phyloP scores from a whole-genome alignment of 2,113 vertebrate species.

The Crocuta crocuta region DNA sequence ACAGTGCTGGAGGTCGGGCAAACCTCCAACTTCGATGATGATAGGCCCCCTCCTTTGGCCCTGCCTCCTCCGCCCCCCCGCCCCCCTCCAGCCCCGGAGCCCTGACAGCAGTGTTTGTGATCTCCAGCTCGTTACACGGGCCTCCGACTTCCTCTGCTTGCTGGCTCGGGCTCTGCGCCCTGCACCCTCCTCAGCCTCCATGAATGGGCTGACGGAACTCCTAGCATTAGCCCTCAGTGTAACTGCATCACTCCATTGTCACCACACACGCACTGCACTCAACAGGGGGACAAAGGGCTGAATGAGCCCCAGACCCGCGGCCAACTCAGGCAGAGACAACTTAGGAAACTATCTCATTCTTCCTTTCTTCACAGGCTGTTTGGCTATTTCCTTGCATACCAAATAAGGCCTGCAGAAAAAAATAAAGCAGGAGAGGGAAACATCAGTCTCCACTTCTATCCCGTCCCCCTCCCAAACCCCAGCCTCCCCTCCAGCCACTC shows the following conservation, averaged over 20 bases:
- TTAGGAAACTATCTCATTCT: constrained; percentile 91
- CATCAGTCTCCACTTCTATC: neutral
- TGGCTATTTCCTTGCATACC: constrained; percentile 89
- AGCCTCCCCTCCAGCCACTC: neutral
- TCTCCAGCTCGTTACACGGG: constrained; percentile 56
- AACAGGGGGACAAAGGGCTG: constrained; percentile 88
- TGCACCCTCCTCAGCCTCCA: constrained; percentile 79
- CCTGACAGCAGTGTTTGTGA: constrained; percentile 66
- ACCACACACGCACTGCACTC: constrained; percentile 89
- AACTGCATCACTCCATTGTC: constrained; percentile 87
- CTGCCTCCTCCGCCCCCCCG: neutral
- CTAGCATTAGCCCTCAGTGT: constrained; percentile 81
- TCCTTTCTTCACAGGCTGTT: constrained; percentile 86
- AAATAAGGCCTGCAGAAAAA: constrained; percentile 83
- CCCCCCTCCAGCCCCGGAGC: neutral
- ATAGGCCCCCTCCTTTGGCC: neutral
- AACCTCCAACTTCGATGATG: constrained; percentile 50
- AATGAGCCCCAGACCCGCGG: constrained; percentile 87
- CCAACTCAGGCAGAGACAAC: constrained; percentile 90
- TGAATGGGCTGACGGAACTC: constrained; percentile 87
- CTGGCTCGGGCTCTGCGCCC: constrained; percentile 75
- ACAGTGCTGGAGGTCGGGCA: constrained; percentile 65
- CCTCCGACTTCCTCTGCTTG: constrained; percentile 81
- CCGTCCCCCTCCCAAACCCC: neutral
- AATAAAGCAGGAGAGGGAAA: constrained; percentile 82